Percentiles rank a stretch among this genome's conserved stretches.
Evolutionary conservation across 92 coral and sea anemone genomes (phyloP).

Genomic region (Montipora capitata): DNA sequence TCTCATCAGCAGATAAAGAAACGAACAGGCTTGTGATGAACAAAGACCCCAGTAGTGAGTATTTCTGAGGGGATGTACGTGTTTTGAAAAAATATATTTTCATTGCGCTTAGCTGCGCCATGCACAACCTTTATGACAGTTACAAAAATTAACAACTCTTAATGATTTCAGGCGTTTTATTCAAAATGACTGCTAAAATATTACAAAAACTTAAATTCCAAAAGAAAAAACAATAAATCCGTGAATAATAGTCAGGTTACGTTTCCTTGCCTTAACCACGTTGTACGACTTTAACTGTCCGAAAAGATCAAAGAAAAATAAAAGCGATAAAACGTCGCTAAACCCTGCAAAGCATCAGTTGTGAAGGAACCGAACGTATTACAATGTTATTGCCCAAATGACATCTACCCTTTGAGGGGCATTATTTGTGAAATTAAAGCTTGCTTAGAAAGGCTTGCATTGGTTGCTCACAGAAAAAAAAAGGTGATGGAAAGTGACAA

Average conservation of each 20-base stretch:
- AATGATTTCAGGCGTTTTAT: background rate
- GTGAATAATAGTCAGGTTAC: background rate
- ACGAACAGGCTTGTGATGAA: conserved; percentile 85
- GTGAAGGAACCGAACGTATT: no score
- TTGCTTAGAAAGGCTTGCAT: no score
- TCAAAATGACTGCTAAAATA: background rate
- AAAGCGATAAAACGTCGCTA: conserved; percentile 9
- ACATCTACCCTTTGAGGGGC: no score
- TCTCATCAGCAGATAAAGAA: conserved; percentile 96
- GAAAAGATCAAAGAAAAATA: no score
- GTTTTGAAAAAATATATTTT: background rate
- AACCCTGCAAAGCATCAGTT: background rate
- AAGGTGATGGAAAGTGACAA: no score
- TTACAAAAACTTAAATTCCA: background rate
- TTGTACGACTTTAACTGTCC: background rate
- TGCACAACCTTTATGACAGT: background rate
- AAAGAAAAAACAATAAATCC: background rate
- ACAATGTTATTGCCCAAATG: no score
- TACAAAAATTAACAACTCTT: background rate
- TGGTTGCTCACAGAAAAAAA: conserved; percentile 23
- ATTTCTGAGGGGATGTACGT: no score
- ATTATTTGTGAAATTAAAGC: no score
- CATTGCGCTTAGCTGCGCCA: no score
- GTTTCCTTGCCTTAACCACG: background rate
- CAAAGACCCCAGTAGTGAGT: background rate